phyloP scores from a whole-genome alignment of 1,140 invertebrate genomes.

The Aricia agestis region DNA sequence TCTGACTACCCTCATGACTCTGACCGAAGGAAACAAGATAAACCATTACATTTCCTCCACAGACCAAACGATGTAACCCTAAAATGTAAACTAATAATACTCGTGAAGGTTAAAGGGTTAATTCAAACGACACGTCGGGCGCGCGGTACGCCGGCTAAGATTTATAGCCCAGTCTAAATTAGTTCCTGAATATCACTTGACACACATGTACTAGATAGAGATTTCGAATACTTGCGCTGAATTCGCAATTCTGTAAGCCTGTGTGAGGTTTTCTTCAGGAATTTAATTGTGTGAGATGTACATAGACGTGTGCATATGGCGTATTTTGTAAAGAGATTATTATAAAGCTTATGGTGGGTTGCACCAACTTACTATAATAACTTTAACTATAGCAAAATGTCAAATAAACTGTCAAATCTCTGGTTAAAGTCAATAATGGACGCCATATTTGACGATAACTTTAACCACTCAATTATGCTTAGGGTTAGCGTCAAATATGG shows the following conservation, averaged over 20 bases:
- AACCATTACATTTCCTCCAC: not conserved
- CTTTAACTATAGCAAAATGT: too few species aligned
- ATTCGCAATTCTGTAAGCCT: not conserved
- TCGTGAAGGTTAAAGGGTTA: conserved; percentile 14
- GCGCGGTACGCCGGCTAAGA: conserved; percentile 7
- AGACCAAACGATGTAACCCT: conserved; percentile 1
- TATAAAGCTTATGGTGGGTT: too few species aligned
- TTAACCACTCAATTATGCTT: too few species aligned
- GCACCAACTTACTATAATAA: too few species aligned
- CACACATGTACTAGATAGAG: conserved; percentile 15
- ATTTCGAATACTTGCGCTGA: conserved; percentile 7
- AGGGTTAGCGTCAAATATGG: too few species aligned
- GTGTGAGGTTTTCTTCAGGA: not conserved
- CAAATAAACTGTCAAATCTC: too few species aligned
- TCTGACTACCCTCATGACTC: too few species aligned
- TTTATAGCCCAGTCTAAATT: conserved; percentile 8
- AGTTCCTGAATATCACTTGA: conserved; percentile 16
- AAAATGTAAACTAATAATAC: conserved; percentile 11
- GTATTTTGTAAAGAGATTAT: too few species aligned
- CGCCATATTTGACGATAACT: too few species aligned
- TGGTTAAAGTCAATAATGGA: too few species aligned
- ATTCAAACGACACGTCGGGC: conserved; percentile 11
- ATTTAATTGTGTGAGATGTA: not conserved
- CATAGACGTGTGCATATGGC: too few species aligned
- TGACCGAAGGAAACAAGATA: too few species aligned